Percentiles rank a stretch among this genome's conserved stretches.
These are phyloP conservation scores for Dicaeum eximium DNA, from an alignment of 2,113 vertebrate species.

Conservation along the genomic window DNA sequence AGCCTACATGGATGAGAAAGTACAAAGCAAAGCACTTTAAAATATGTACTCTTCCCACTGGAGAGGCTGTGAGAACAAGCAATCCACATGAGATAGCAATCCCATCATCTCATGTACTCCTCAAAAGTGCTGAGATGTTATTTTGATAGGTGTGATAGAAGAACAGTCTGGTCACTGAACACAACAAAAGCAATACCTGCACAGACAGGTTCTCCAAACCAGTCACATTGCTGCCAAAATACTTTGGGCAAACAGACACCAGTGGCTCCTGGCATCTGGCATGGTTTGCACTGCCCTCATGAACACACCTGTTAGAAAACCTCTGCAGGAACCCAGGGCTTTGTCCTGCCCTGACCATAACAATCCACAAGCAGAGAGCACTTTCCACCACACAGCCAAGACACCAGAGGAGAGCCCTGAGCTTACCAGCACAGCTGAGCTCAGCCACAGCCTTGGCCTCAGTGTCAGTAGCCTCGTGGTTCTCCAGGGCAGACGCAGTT, in stretches of 20 bases:
- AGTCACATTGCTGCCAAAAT: background rate
- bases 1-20: background rate
- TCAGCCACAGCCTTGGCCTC: background rate
- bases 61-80: background rate
- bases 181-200: background rate
- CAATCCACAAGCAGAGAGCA: background rate
- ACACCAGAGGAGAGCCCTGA: background rate
- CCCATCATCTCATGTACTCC: background rate
- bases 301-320: background rate
- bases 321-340: background rate
- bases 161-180: background rate
- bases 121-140: background rate
- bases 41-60: background rate
- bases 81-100: background rate
- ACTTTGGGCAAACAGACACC: background rate
- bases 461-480: rapidly evolving
- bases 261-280: background rate
- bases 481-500: background rate
- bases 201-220: conserved; percentile 23
- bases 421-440: background rate
- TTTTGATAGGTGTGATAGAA: background rate
- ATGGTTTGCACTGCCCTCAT: background rate
- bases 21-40: background rate
- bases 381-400: background rate
- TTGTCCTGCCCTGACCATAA: background rate